Base-by-base conservation (phyloP, 2,888 invertebrate species). In the Acronicta psi region DNA sequence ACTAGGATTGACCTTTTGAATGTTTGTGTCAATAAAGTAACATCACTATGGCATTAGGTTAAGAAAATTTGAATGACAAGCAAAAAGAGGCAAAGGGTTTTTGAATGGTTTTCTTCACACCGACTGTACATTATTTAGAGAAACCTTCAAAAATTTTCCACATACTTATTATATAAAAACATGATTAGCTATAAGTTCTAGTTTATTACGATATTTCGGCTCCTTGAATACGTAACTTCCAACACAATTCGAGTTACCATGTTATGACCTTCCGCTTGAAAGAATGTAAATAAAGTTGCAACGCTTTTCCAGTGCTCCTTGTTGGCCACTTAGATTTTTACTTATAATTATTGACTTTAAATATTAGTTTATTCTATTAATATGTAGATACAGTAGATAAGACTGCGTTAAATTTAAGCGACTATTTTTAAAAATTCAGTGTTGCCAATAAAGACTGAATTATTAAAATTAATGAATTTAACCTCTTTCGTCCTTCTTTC, bases 221-320 rank as follows among this genome's bases (percentile, higher is more conserved):
- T 80, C 77, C 81, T 81, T 76, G 61, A 70, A 86, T 87, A 86
- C 84, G 86, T 88, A 86, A 87, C 83, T 86, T 88, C 83, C 85
- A 85, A 84, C 79, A 84, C 80, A 85, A 90, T 92, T 92, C 88
- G 88, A 92, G 93, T 93, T 93, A 93, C 93, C 93, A 93, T 88
- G 55, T 76, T 81, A 81, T 78, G 69, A 82, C 77, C 80, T 88
- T 87, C 85, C 70, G 89, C 89, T 90, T 82, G 63, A 81, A 41
- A 75, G 84, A 84, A 69, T 93, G 91, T 92, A 91, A 80, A 92
- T 92, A 93, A 84, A 81, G 51, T 79, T 78, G 73, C 76, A 81
- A 75, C 41, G 72, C 81, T 86, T 82, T 66, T 77, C 59, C 71
- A 79, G 50, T 71, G 70, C 80, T 84, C 74, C 66, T 81, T 52